phyloP scores from a whole-genome alignment of 2,797 vertebrate genomes.

The Sebastes paucispinis region DNA sequence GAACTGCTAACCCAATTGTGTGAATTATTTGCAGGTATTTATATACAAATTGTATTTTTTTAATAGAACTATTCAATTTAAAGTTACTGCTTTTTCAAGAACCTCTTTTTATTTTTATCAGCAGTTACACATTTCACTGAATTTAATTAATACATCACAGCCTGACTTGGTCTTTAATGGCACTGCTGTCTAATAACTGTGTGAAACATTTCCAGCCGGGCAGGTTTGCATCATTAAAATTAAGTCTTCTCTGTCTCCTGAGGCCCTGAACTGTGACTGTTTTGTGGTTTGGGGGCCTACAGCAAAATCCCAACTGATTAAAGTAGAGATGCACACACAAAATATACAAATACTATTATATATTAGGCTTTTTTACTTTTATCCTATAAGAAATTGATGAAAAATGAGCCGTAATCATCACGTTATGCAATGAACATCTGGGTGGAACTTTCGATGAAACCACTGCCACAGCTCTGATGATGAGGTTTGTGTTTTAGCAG shows the following conservation, averaged over 20 bases:
- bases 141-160: conserved; percentile 18
- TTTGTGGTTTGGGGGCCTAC: not conserved
- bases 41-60: not conserved
- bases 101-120: not conserved
- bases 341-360: not conserved
- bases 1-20: not conserved
- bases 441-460: not conserved
- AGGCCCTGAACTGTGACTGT: not conserved
- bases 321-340: not conserved
- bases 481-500: not conserved
- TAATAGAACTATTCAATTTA: not conserved
- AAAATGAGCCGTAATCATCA: not conserved
- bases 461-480: not conserved
- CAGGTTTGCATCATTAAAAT: conserved; percentile 9
- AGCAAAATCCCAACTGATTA: not conserved
- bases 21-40: not conserved
- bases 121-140: not conserved
- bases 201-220: not conserved
- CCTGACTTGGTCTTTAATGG: not conserved
- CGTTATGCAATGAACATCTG: not conserved
- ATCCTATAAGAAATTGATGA: not conserved
- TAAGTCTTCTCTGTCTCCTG: not conserved
- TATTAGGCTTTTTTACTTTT: not conserved
- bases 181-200: not conserved
- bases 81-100: not conserved